Percentiles rank a stretch among this genome's conserved stretches.
phyloP scores from a whole-genome alignment of 2,797 vertebrate species.

The Emydoidea blandingii region DNA sequence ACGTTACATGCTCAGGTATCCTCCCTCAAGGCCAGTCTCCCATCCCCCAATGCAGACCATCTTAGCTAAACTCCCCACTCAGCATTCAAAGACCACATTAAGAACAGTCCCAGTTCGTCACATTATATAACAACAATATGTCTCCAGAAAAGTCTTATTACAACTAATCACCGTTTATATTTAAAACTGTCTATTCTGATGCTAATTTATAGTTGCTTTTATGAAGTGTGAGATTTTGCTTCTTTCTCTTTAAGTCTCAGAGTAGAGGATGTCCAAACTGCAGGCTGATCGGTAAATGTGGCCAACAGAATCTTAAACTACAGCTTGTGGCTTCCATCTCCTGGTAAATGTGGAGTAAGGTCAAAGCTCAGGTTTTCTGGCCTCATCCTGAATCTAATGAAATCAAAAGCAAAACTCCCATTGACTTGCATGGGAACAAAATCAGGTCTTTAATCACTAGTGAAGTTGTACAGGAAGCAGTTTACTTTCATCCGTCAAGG shows the following conservation, averaged over 20 bases:
- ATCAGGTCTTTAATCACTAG: neutral
- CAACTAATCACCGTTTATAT: neutral
- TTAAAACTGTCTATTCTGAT: neutral
- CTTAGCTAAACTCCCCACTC: no score
- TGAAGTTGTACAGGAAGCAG: neutral
- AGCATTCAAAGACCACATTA: no score
- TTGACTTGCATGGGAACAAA: neutral
- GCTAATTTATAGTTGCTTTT: neutral
- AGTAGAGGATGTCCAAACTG: neutral
- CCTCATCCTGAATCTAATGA: neutral
- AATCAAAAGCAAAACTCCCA: neutral
- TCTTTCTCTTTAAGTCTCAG: neutral
- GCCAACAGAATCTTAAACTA: neutral
- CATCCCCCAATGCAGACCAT: no score
- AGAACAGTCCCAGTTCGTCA: no score
- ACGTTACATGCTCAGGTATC: no score
- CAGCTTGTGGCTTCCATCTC: neutral
- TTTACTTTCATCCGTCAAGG: neutral
- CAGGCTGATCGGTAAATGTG: neutral
- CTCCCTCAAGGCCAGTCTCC: no score
- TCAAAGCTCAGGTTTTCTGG: neutral
- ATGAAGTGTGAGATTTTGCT: neutral
- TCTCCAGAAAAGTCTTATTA: neutral
- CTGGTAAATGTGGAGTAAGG: neutral
- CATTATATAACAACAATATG: neutral